A percentile compares a stretch with the other conserved stretches of the same genome.
Evolutionary conservation across 2,113 vertebrate genomes (phyloP).

Genomic region (Eurystomus gularis): DNA sequence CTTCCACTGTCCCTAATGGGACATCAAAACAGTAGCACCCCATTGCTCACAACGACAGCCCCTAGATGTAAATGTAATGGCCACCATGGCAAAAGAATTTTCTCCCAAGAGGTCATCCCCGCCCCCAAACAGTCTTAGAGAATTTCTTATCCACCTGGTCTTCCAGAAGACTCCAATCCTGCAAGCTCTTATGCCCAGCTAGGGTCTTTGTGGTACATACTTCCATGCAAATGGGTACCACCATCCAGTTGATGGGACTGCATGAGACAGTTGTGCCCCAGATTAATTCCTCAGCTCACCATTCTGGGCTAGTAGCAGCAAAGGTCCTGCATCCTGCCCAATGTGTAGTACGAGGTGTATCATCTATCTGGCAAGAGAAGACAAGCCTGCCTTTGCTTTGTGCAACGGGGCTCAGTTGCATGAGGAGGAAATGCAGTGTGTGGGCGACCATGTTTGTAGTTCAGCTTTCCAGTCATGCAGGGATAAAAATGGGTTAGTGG

Average conservation of each 20-base stretch:
- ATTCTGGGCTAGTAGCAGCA: not conserved
- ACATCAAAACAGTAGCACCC: too few species aligned
- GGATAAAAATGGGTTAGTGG: not conserved
- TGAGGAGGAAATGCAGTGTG: not conserved
- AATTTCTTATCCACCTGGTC: not conserved
- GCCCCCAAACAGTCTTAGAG: not conserved
- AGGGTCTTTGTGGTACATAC: rapidly evolving
- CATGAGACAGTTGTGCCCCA: not conserved
- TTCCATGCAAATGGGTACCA: not conserved
- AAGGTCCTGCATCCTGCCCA: too few species aligned
- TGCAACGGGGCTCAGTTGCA: not conserved
- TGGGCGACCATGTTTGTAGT: not conserved
- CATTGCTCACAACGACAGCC: not conserved
- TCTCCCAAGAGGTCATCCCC: not conserved
- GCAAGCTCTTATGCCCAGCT: not conserved
- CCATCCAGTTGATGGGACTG: not conserved
- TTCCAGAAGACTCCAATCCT: not conserved
- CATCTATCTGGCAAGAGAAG: too few species aligned
- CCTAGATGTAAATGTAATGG: not conserved
- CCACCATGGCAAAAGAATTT: not conserved
- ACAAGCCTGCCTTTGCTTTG: not conserved
- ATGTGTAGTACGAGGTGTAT: not conserved
- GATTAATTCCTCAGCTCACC: not conserved
- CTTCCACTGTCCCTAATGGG: not conserved
- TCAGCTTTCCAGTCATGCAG: not conserved